Evolutionary conservation across 1,140 invertebrate genomes (phyloP), one percentile per base, ranked within the genome.

Genomic region (Schlechtendalia chinensis): DNA sequence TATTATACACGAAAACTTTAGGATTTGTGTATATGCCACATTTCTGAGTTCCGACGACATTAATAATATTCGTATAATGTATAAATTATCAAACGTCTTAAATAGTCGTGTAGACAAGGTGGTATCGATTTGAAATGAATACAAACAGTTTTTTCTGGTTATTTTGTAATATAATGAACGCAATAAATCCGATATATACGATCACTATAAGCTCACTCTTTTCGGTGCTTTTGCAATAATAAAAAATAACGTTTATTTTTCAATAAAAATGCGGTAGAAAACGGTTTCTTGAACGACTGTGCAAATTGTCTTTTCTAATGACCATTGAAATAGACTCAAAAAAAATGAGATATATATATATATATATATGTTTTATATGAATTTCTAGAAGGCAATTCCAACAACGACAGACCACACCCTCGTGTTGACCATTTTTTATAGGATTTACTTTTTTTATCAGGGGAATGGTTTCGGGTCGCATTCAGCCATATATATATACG

Each of bases 401-500:
- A 6, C 39, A 27, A 69, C 22, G 45, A 47, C 32, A 8, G 32
- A 39, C 8, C 32, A 8, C 32, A 8, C 32, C 32, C 32, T 39
- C 32, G n/a, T 27, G 4, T 6, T 54, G 71, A 22, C 71, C 71
- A 19, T 74, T 74, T 74, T 50, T 74, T 58, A 56, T 74, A 74
- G 71, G 27, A 74, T 58, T 74, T 58, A 77, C n/a, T 59, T 77
- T 58, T 45, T n/a, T n/a, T n/a, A n/a, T 12, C 27, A 22, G 6
- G 14, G 45, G n/a, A 39, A 39, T 69, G 11, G 74, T 56, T 59
- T 4, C 39, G 71, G 53, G 74, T 77, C 22, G 32, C 74, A 45
- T 77, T 77, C 59, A 77, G 22, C 32, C 54, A 16, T 59, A 50
- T 50, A 58, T 39, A 8, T 39, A 8, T 39, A 39, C 32, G 8